Percentiles rank a stretch among this genome's conserved stretches.
Evolutionary conservation across 2,797 vertebrate genomes (phyloP).

Genomic region (Anomalospiza imberbis): DNA sequence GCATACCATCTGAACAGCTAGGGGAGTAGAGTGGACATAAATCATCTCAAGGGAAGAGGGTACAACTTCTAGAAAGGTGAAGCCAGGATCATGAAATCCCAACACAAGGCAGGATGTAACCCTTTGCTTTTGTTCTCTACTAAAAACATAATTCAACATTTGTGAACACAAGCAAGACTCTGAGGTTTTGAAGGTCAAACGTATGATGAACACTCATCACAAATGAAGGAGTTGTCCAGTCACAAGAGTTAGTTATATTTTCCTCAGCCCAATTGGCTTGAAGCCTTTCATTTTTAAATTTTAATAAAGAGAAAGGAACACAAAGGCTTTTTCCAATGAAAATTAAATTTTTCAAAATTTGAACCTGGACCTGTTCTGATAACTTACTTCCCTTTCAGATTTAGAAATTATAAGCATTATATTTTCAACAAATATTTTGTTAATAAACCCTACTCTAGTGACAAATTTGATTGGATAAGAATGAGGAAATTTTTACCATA

Average conservation of each 20-base stretch:
- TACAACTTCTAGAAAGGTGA: neutral
- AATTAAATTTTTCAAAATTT: neutral
- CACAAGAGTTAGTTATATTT: neutral
- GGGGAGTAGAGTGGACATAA: neutral
- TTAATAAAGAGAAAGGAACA: neutral
- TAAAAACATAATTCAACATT: neutral
- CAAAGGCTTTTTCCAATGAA: neutral
- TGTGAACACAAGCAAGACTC: neutral
- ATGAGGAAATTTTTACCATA: neutral
- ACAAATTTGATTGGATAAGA: neutral
- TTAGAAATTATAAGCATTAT: neutral
- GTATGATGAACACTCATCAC: accelerated
- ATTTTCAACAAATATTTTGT: neutral
- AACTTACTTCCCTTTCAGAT: neutral
- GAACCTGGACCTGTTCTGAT: neutral
- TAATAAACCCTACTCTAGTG: neutral
- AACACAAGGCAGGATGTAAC: neutral
- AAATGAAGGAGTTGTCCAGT: neutral
- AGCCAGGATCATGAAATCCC: neutral
- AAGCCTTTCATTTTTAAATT: neutral
- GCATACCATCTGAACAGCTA: neutral
- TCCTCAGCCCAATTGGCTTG: accelerated
- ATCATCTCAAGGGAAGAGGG: neutral
- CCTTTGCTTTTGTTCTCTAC: neutral
- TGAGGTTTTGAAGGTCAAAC: neutral